Evolutionary conservation across 2,797 vertebrate genomes (phyloP).

Genomic region (Tachyglossus aculeatus): DNA sequence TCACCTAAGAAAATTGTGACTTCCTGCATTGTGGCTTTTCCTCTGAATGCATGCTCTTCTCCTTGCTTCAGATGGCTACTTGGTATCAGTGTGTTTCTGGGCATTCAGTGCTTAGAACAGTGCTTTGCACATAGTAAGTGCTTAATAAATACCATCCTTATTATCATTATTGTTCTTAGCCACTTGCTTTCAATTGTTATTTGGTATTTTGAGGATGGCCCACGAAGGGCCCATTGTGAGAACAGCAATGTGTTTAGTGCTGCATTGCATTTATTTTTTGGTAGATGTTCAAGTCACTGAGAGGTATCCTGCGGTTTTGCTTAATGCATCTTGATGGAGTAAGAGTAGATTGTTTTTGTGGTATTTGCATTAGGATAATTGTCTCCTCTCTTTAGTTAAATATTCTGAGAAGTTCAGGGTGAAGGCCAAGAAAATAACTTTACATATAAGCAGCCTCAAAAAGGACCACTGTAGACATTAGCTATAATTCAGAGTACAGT

Average conservation of each 20-base stretch:
- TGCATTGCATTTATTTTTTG: constrained; percentile 29
- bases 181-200: background rate
- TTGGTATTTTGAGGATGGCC: background rate
- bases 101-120: too few relatives aligned
- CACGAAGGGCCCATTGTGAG: background rate
- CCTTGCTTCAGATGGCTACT: background rate
- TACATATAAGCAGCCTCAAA: too few relatives aligned
- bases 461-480: too few relatives aligned
- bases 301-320: background rate
- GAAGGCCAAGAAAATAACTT: background rate
- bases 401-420: background rate
- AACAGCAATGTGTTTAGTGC: constrained; percentile 18
- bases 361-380: constrained; percentile 28
- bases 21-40: too few relatives aligned
- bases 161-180: too few relatives aligned
- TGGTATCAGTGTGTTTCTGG: fast-evolving
- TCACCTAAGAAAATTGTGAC: too few relatives aligned
- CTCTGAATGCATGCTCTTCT: too few relatives aligned
- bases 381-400: constrained; percentile 10
- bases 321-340: background rate
- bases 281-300: constrained; percentile 9
- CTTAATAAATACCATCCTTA: too few relatives aligned
- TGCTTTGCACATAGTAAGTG: too few relatives aligned
- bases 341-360: background rate
- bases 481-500: too few relatives aligned